A percentile compares a stretch with the other conserved stretches of the same genome.
Evolutionary conservation across 2,113 vertebrate genomes (phyloP).

Genomic region (Alligator sinensis): DNA sequence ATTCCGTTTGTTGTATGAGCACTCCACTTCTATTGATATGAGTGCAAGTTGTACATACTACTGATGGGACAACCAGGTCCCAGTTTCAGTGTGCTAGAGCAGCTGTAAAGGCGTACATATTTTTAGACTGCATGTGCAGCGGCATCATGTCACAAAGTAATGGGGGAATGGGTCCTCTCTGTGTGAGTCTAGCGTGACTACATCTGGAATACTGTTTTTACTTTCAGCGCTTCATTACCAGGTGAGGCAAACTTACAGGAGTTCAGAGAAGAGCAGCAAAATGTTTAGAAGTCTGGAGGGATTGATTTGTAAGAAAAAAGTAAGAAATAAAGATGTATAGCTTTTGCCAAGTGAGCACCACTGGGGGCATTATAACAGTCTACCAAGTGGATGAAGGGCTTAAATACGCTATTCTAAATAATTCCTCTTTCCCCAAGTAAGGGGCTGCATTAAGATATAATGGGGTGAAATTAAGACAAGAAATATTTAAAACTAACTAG

Average conservation of each 20-base stretch:
- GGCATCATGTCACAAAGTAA: not conserved
- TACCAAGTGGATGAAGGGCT: not conserved
- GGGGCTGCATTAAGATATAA: not conserved
- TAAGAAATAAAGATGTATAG: not conserved
- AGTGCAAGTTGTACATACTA: conserved; percentile 52
- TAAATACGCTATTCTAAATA: conserved; percentile 5
- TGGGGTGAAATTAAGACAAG: not conserved
- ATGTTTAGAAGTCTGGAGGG: not conserved
- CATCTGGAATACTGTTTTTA: not conserved
- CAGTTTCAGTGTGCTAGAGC: not conserved
- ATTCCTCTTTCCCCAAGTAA: not conserved
- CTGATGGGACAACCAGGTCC: conserved; percentile 36
- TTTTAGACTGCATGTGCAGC: not conserved
- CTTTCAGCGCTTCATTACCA: conserved; percentile 21
- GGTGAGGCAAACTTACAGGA: conserved; percentile 6
- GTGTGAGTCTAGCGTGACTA: not conserved
- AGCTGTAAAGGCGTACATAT: not conserved
- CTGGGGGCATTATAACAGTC: not conserved
- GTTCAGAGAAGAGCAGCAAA: not conserved
- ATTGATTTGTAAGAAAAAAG: not conserved
- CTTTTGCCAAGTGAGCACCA: not conserved
- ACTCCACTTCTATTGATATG: conserved; percentile 44
- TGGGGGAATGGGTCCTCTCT: not conserved
- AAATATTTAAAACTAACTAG: not conserved
- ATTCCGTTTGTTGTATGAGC: conserved; percentile 55